Conservation (phyloP, 2,113 vertebrate species). For the Actenoides hombroni region DNA sequence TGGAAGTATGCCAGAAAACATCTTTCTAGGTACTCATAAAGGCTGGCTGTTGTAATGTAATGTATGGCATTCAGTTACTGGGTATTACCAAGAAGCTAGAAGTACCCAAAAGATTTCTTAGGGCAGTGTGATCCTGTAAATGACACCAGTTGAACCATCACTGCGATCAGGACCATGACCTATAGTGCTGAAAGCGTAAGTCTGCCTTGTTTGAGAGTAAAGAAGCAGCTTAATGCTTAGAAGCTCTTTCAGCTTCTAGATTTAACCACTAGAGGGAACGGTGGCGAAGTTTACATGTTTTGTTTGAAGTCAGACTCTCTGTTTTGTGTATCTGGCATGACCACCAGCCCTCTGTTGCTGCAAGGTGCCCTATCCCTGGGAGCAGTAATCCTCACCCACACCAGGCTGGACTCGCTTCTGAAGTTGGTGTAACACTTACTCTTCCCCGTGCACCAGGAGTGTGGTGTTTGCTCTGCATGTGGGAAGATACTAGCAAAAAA, state of each 20-base stretch:
- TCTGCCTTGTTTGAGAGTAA: background rate
- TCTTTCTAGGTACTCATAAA: background rate
- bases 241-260: background rate
- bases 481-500: background rate
- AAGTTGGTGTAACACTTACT: background rate
- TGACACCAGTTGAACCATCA: background rate
- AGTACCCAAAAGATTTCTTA: background rate
- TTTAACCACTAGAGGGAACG: slow-evolving; percentile 44
- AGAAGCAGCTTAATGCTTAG: background rate
- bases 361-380: background rate
- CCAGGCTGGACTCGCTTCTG: background rate
- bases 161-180: background rate
- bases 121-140: background rate
- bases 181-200: background rate
- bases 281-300: background rate
- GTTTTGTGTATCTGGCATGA: background rate
- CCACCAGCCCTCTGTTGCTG: background rate
- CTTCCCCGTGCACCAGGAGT: fast-evolving
- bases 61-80: background rate
- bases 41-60: background rate
- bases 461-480: background rate
- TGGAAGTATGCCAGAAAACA: background rate
- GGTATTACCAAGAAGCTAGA: background rate
- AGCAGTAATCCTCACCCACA: background rate
- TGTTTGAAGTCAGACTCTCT: background rate